Conservation (phyloP, 2,797 vertebrate genomes). For the Rhabdophis nuchalis region DNA sequence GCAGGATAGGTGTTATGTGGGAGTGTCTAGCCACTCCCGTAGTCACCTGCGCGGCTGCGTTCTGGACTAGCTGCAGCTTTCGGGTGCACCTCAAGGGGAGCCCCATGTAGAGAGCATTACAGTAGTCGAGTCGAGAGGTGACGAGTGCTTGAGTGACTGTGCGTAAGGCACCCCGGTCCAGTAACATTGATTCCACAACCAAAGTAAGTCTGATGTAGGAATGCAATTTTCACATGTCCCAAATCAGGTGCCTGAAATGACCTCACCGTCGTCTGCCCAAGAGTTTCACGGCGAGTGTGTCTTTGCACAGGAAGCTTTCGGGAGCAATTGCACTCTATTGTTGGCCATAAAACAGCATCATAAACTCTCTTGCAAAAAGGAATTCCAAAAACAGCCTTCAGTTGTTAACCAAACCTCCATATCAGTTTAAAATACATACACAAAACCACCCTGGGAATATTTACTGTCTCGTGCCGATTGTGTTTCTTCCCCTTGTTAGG, state of each 20-base stretch:
- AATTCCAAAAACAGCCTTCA: conserved; percentile 21
- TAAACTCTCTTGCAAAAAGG: conserved; percentile 33
- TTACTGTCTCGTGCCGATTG: conserved; percentile 16
- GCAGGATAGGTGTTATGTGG: too few relatives aligned
- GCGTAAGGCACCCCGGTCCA: too few relatives aligned
- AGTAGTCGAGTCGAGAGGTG: too few relatives aligned
- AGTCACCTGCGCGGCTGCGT: too few relatives aligned
- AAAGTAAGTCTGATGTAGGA: not conserved
- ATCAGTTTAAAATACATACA: conserved; percentile 6
- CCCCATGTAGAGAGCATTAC: too few relatives aligned
- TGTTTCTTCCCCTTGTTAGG: not conserved
- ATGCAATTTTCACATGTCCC: not conserved
- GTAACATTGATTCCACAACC: too few relatives aligned
- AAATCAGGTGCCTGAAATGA: not conserved
- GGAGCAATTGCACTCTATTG: not conserved
- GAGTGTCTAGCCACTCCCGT: too few relatives aligned
- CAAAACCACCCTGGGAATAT: not conserved
- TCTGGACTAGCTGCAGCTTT: too few relatives aligned
- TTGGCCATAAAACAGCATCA: conserved; percentile 31
- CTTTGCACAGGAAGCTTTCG: not conserved
- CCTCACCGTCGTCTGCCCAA: not conserved
- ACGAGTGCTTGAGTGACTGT: too few relatives aligned
- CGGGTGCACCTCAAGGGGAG: too few relatives aligned
- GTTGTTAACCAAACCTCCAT: conserved; percentile 28
- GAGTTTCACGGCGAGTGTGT: not conserved